Evolutionary conservation across 2,113 vertebrate species (phyloP).

Genomic region (Macroglossus sobrinus): DNA sequence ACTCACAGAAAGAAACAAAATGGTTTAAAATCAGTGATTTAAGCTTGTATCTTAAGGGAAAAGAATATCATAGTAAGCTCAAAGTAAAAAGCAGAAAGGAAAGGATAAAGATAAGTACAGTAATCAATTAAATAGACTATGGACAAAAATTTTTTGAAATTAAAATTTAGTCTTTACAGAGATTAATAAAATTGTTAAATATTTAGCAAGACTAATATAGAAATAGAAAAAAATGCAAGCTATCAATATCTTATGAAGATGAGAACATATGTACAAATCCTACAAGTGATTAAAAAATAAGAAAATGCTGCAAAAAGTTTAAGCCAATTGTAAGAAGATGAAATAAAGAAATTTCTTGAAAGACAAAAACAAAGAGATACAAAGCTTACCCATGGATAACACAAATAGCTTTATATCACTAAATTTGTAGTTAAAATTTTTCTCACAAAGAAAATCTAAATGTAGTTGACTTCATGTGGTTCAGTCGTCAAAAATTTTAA

Average conservation of each 20-base stretch:
- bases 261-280: not conserved
- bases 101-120: not conserved
- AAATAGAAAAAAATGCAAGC: not conserved
- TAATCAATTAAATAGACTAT: not conserved
- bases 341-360: not conserved
- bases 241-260: not conserved
- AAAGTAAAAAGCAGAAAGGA: not conserved
- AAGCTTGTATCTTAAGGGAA: not conserved
- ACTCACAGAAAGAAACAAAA: not conserved
- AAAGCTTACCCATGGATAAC: not conserved
- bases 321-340: not conserved
- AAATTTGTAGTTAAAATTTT: not conserved
- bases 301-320: not conserved
- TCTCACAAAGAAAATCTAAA: not conserved
- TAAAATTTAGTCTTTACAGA: not conserved
- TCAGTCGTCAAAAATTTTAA: not conserved
- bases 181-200: not conserved
- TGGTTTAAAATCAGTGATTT: not conserved
- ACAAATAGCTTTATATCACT: not conserved
- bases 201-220: not conserved
- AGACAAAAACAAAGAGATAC: not conserved
- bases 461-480: not conserved
- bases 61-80: not conserved
- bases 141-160: not conserved
- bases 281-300: not conserved